Base-by-base conservation (phyloP, 2,113 vertebrate genomes). In the Odobenus rosmarus region DNA sequence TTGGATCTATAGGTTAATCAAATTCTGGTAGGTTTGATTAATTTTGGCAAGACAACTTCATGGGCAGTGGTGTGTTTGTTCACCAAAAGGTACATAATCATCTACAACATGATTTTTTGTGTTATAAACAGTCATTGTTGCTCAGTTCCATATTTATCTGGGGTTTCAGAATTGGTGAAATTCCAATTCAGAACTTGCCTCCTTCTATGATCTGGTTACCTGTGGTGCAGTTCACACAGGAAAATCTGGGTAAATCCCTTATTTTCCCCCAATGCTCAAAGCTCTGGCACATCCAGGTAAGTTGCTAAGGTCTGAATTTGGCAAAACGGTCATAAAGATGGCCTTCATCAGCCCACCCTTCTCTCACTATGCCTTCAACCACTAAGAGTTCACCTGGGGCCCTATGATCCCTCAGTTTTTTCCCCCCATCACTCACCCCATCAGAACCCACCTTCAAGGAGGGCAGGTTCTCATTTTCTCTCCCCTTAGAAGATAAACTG, bases 71-170 rank as follows among this genome's bases (percentile, higher is more conserved):
- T 84, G 3, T 1, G 36, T 88, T 84, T 87, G n/a, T 80, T 88
- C 57, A 74, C 57, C n/a, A 31, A 71, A 88, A 96, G 6, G 24
- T 51, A 88, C 28, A 12, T 14, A 77, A 46, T 74, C 12, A 55
- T 49, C n/a, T 28, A 90, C 21, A 93, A 88, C 69, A n/a, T 76
- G 11, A 24, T 24, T 82, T 57, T 89, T 57, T 51, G n/a, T 51
- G 12, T 62, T 79, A 79, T 71, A 19, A 93, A 87, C 1, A 84
- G 55, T 4, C 49, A 64, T 12, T 49, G 49, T 21, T 77, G 55
- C 94, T 90, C 16, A 59, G 26, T 87, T 92, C 31, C 19, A 87
- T 67, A 84, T 95, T 87, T 84, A 91, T 77, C 49, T 81, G 8
- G 8, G 23, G 21, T 89, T 95, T 84, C 36, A 42, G 21, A 77